Base-by-base conservation (phyloP, 2,888 invertebrate genomes). In the Acrocera orbiculus region DNA sequence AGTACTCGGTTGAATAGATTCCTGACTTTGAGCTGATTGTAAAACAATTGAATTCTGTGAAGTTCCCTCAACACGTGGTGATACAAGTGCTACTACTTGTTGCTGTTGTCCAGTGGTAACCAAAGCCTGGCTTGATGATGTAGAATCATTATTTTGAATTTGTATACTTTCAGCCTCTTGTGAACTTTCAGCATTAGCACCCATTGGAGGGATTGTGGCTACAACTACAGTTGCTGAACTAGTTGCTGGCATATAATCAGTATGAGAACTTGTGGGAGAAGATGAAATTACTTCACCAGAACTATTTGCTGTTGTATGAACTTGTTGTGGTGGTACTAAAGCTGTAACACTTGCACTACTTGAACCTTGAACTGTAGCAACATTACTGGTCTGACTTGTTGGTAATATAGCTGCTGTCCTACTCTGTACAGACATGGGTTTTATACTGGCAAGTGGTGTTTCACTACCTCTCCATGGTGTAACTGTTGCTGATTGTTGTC, bases 381-480 rank as follows among this genome's bases (percentile, higher is more conserved):
- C 57, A 39, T 56, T 64, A 36, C 75, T 73, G 32, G 76, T 77
- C 40, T 59, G 59, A 20, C 58, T 59, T 27, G 81, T 81, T 1
- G 85, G 85, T 29, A 82, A 65, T 34, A 86, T 81, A 30, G 79
- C 79, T 15, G 77, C 78, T 44, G 76, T 78, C 35, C 76, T 61
- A 23, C 73, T 65, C 32, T 73, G 75, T 33, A 76, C 72, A 3
- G 80, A 77, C 70, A 92, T 87, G 1, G 92, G 92, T 22, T 90
- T 69, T 48, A 93, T 92, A 46, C 90, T 89, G 14, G 92, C 93
- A 40, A 90, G 66, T 1, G 81, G 89, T 1, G 89, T 85, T 53
- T 83, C 82, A 5, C 77, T 71, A 3, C 76, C 76, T 40, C 80
- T 70, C 56, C 79, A 72, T 15, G 73, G 70, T n/a, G 66, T 67